A percentile compares a stretch with the other conserved stretches of the same genome.
These are phyloP conservation scores for Eretmochelys imbricata DNA, from an alignment of 2,113 vertebrate genomes.

Conservation along the genomic window DNA sequence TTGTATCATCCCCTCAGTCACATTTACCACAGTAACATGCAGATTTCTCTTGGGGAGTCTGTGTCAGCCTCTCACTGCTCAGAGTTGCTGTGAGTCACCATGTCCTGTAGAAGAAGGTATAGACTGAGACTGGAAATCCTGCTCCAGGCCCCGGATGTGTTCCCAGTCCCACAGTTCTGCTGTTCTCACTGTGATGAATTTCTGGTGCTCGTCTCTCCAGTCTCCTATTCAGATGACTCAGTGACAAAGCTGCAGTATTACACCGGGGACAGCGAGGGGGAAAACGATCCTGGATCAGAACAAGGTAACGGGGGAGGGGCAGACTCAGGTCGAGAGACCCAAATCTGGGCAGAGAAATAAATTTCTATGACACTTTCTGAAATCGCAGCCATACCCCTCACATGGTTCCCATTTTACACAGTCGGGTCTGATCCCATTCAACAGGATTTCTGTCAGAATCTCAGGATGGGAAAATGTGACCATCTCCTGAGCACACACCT, in stretches of 20 bases:
- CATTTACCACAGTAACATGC: not conserved
- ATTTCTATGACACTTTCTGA: not conserved
- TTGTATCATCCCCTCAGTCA: not conserved
- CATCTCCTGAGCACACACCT: not conserved
- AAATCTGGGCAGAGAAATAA: not conserved
- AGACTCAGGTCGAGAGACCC: not conserved
- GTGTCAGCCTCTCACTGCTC: not conserved
- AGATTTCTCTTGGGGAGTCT: not conserved
- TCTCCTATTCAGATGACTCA: not conserved
- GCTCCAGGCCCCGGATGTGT: not conserved
- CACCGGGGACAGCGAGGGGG: not conserved
- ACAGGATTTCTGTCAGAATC: not conserved
- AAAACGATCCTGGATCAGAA: not conserved
- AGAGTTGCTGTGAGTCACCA: not conserved
- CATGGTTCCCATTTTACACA: not conserved
- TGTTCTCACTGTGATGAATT: not conserved
- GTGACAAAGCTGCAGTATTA: not conserved
- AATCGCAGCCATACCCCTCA: not conserved
- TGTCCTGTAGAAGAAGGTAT: not conserved
- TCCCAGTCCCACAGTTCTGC: not conserved
- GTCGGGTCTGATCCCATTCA: accelerated
- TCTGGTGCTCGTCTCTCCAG: not conserved
- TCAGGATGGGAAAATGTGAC: not conserved
- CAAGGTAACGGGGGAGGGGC: not conserved
- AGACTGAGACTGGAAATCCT: not conserved